Base-by-base conservation (phyloP, 2,888 invertebrate species). In the Synanthedon myopaeformis region DNA sequence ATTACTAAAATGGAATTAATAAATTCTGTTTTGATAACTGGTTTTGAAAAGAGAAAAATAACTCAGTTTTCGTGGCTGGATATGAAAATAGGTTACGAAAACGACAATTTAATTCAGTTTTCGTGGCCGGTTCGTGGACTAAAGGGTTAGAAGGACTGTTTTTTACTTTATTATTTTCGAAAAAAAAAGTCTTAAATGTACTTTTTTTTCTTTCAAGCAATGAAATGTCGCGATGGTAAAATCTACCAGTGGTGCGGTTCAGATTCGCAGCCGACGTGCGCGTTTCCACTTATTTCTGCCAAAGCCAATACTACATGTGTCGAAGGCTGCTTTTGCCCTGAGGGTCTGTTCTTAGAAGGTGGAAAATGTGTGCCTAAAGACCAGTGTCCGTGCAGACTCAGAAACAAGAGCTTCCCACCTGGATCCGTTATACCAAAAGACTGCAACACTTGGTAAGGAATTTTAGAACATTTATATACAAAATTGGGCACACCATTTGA, bases 251-350 rank as follows among this genome's bases (percentile, higher is more conserved):
- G 93, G 0, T 97, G 96, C 72, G 96, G 95, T 0, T 91, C 93
- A 0, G 89, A 91, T 56, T 79, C 88, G 1, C 93, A 94, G 67
- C 89, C 91, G 2, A 92, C 92, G 42, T 97, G 97, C 67, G 91
- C 92, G 0, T 89, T 90, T 55, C 88, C 87, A 0, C 66, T 65
- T 41, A 56, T 63, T 1, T 58, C 67, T 2, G 61, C 62, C 28
- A 68, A 56, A 51, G 58, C 77, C 0, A 78, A 82, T 54, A 77
- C 83, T 4, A 79, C 88, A 35, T 97, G 96, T 66, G 92, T 93
- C 53, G 96, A 96, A 70, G 97, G 97, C 0, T 97, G 97, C 74
- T 96, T 93, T 82, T 97, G 97, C 71, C 95, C 96, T 0, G 83
- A 90, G 13, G 95, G 94, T 0, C 90, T 92, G 0, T 90, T 95